These are phyloP conservation scores for Stegastes partitus DNA, from an alignment of 2,113 vertebrate genomes.

Conservation along the genomic window DNA sequence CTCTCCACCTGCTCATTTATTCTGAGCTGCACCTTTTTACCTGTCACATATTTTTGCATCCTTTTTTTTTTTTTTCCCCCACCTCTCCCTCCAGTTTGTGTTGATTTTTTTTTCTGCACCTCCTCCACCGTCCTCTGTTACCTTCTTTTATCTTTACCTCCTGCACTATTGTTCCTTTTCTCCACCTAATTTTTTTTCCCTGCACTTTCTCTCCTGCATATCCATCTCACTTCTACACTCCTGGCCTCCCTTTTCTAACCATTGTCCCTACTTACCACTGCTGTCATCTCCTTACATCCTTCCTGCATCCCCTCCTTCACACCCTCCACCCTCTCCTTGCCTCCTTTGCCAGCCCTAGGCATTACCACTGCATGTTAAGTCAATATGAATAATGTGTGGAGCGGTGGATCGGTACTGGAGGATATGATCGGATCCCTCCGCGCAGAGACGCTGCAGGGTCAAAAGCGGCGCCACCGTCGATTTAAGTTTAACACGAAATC, in stretches of 20 bases:
- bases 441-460: not conserved
- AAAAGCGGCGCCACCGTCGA: not conserved
- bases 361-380: not conserved
- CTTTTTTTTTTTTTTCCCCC: too few species aligned
- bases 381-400: constrained; percentile 20
- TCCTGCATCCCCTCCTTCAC: not conserved
- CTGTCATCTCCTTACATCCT: not conserved
- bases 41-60: too few species aligned
- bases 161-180: not conserved
- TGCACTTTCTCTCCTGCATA: not conserved
- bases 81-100: too few species aligned
- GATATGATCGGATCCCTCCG: constrained; percentile 17
- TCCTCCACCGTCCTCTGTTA: not conserved
- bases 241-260: not conserved
- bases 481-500: not conserved
- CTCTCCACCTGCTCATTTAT: too few species aligned
- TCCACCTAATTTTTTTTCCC: not conserved
- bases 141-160: too few species aligned
- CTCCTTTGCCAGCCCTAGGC: constrained; percentile 12
- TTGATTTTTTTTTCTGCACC: too few species aligned
- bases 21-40: too few species aligned
- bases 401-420: not conserved
- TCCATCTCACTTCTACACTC: not conserved
- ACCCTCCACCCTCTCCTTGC: not conserved
- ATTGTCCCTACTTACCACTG: not conserved